Evolutionary conservation across 2,113 vertebrate species (phyloP), one percentile per base, ranked within the genome.

Genomic region (Actenoides lindsayi): DNA sequence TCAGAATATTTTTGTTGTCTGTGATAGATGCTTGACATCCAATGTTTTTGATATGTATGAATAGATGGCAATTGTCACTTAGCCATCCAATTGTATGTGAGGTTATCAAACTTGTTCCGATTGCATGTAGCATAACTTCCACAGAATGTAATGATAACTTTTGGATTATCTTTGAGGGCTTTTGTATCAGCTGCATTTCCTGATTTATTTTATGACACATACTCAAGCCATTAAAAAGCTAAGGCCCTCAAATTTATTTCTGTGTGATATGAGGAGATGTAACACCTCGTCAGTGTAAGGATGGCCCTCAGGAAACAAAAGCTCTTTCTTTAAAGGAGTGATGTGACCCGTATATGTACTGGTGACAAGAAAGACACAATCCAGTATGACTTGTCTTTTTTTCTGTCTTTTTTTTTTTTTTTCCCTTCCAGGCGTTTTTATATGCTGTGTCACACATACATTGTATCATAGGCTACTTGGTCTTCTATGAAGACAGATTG

Each of bases 41-140:
- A 39, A 0, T 1, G 0, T 69, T 90, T 56, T 63, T 83, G 19
- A 42, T 68, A 33, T 37, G 24, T 33, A 53, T 0, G 0, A 75
- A 60, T 28, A 87, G 21, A 71, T 73, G 30, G 8, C 33, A 91
- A n/a, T 69, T 89, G 20, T n/a, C 30, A 44, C 51, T 89, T 76
- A 30, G 8, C 15, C 30, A 28, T 48, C 27, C 1, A 2, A 30
- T 89, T 87, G 89, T 90, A 39, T 5, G 3, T 84, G 84, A 42
- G 13, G 46, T 68, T 68, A 33, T 83, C 65, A 64, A 51, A 64
- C 12, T 60, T 87, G 13, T 87, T 82, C 59, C 60, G 27, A 8
- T 37, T 79, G 21, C n/a, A 33, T 10, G 14, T 41, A 64, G 14
- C 9, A 16, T 54, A 42, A 65, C 60, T 90, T 69, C 35, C 27